These are phyloP conservation scores for Trissolcus basalis DNA, from an alignment of 1,140 invertebrate species.

Conservation along the genomic window DNA sequence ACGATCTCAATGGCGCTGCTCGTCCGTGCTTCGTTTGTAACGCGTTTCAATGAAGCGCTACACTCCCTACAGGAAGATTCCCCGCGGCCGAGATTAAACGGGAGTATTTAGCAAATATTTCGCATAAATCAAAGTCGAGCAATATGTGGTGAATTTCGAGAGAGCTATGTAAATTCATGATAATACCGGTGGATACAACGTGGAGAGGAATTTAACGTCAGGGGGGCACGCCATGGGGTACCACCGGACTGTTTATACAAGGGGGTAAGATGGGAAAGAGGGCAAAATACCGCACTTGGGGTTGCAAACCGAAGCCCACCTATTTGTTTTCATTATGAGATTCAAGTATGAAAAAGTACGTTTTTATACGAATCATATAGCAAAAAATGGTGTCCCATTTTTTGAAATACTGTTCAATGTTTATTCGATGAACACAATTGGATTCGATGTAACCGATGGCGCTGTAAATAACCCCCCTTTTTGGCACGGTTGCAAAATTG, in stretches of 20 bases:
- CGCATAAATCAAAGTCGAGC: slow-evolving; percentile 74
- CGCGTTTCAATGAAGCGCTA: slow-evolving; percentile 35
- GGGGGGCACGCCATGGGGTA: slow-evolving; percentile 23
- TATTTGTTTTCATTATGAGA: slow-evolving; percentile 75
- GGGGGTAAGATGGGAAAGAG: slow-evolving; percentile 29
- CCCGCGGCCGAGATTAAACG: slow-evolving; percentile 70
- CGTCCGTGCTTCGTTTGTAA: slow-evolving; percentile 28
- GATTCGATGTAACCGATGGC: too few relatives aligned
- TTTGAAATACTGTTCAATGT: too few relatives aligned
- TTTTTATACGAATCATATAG: too few relatives aligned
- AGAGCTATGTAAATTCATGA: slow-evolving; percentile 74
- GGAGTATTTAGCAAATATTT: slow-evolving; percentile 75
- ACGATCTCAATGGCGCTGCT: slow-evolving; percentile 6
- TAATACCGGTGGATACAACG: slow-evolving; percentile 70
- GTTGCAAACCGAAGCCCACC: slow-evolving; percentile 64
- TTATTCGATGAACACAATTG: too few relatives aligned
- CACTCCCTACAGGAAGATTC: slow-evolving; percentile 57
- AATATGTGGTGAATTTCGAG: slow-evolving; percentile 71
- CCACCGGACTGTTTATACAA: too few relatives aligned
- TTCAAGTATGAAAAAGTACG: too few relatives aligned
- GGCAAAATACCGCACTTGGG: slow-evolving; percentile 35
- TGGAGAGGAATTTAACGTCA: slow-evolving; percentile 62
- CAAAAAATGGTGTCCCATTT: too few relatives aligned
- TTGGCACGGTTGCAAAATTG: too few relatives aligned
- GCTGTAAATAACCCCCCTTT: too few relatives aligned